Percentiles rank a stretch among this genome's conserved stretches.
These are phyloP conservation scores for Hyperoodon ampullatus DNA, from an alignment of 2,113 vertebrate genomes.

Conservation along the genomic window DNA sequence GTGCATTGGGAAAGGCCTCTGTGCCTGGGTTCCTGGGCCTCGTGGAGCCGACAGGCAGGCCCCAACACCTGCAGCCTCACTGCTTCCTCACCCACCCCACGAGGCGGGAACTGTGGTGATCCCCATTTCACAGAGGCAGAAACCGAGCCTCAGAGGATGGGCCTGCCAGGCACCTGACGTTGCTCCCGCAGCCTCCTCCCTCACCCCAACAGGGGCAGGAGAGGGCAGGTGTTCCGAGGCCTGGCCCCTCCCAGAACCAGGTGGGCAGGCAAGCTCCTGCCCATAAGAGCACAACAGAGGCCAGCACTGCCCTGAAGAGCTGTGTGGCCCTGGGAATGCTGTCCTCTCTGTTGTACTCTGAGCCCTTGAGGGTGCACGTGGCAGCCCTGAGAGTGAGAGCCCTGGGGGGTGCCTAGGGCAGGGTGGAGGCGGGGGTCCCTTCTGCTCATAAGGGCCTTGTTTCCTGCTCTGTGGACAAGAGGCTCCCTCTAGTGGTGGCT, in stretches of 20 bases:
- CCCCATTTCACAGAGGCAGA: neutral
- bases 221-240: neutral
- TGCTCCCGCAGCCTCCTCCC: neutral
- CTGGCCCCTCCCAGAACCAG: neutral
- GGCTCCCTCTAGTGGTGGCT: slow-evolving; percentile 83
- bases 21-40: neutral
- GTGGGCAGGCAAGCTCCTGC: neutral
- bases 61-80: neutral
- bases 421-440: neutral
- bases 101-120: neutral
- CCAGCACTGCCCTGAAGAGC: neutral
- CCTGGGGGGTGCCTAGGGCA: rapidly evolving
- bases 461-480: slow-evolving; percentile 55
- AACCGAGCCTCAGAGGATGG: neutral
- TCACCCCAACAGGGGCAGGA: neutral
- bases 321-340: neutral
- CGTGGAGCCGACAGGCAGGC: neutral
- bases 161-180: neutral
- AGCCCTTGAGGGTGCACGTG: neutral
- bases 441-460: neutral
- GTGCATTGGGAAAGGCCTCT: rapidly evolving
- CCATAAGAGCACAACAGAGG: neutral
- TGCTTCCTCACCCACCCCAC: neutral
- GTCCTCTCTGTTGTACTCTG: neutral
- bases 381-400: neutral